phyloP scores from a whole-genome alignment of 2,797 vertebrate species.

The Cuniculus paca region DNA sequence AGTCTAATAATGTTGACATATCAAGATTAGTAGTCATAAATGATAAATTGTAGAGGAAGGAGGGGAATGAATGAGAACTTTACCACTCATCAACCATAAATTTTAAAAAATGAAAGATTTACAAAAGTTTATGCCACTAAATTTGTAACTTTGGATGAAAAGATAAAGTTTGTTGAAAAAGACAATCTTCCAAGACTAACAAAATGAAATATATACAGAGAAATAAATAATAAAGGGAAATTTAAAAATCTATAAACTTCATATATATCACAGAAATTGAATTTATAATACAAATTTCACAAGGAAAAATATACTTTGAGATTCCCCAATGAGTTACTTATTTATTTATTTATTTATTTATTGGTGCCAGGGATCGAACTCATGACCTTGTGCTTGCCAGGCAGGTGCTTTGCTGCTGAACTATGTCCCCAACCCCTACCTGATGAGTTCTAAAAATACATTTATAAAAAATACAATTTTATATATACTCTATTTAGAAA shows the following conservation, averaged over 20 bases:
- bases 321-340: neutral
- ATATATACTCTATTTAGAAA: neutral
- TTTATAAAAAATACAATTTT: neutral
- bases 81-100: neutral
- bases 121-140: neutral
- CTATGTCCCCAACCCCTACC: too few species aligned
- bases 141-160: neutral
- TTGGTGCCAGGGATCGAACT: too few species aligned
- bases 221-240: neutral
- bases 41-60: neutral
- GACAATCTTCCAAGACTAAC: neutral
- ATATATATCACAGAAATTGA: neutral
- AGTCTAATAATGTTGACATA: neutral
- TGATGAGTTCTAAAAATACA: neutral
- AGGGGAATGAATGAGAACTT: neutral
- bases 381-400: too few species aligned
- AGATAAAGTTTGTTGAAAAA: neutral
- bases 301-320: neutral
- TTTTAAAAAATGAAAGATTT: neutral
- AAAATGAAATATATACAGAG: neutral
- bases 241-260: neutral
- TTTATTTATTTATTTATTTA: too few species aligned
- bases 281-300: neutral
- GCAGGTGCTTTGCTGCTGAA: too few species aligned
- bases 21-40: neutral